Conservation (phyloP, 2,888 invertebrate genomes). For the Heteromyza rotundicornis region DNA sequence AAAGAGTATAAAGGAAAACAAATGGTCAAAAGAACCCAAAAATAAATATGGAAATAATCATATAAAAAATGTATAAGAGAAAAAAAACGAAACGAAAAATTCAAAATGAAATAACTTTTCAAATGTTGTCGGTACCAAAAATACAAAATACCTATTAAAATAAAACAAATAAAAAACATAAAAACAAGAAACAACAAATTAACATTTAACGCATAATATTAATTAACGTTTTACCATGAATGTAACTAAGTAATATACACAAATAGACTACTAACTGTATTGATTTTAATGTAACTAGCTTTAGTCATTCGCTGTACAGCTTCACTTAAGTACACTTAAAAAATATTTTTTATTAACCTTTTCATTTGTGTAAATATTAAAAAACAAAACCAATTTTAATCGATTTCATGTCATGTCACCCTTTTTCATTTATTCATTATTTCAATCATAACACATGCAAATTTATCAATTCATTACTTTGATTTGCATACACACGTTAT, state of each 20-base stretch:
- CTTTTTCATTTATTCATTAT: background rate
- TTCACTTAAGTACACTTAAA: background rate
- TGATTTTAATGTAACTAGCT: background rate
- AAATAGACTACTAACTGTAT: background rate
- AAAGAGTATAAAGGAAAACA: background rate
- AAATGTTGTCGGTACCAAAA: background rate
- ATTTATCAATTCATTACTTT: background rate
- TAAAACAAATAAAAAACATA: background rate
- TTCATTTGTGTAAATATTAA: background rate
- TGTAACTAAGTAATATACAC: background rate
- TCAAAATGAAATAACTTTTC: background rate
- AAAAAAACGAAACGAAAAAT: background rate
- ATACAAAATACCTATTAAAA: conserved; percentile 1
- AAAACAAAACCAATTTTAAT: background rate
- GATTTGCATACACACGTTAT: background rate
- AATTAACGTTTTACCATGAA: background rate
- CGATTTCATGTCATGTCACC: background rate
- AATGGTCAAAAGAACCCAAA: background rate
- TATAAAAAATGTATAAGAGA: background rate
- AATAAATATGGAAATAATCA: background rate
- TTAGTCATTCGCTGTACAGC: background rate
- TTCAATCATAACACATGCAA: background rate
- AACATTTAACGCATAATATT: background rate
- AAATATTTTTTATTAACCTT: background rate
- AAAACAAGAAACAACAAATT: background rate